Evolutionary conservation across 2,113 vertebrate species (phyloP).

Genomic region (Podarcis cretensis): DNA sequence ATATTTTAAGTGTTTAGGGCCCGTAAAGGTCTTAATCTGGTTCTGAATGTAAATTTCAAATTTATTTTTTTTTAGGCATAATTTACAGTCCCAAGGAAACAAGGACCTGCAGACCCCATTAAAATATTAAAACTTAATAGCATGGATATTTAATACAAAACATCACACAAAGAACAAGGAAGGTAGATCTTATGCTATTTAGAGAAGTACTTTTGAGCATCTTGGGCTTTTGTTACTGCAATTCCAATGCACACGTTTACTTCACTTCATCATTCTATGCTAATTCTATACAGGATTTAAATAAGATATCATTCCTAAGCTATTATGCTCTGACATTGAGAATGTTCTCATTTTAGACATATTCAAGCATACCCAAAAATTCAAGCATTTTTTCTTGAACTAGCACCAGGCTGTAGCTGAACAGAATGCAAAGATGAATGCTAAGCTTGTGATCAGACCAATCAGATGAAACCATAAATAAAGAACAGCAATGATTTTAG

Average conservation of each 20-base stretch:
- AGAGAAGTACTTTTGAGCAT: constrained; percentile 51
- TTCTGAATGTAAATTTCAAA: too few relatives aligned
- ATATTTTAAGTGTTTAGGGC: too few relatives aligned
- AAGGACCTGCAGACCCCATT: background rate
- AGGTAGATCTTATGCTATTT: constrained; percentile 50
- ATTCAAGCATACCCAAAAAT: background rate
- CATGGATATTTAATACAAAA: background rate
- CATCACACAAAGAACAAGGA: background rate
- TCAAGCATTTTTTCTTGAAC: background rate
- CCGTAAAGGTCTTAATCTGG: too few relatives aligned
- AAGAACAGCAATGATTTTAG: constrained; percentile 19
- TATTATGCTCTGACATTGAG: constrained; percentile 1
- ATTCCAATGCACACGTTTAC: constrained; percentile 21
- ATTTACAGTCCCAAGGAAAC: constrained; percentile 34
- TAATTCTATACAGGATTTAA: background rate
- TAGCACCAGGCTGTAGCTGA: background rate
- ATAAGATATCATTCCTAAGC: constrained; percentile 14
- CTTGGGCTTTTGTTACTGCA: constrained; percentile 12
- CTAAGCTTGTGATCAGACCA: background rate
- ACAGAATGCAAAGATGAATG: background rate
- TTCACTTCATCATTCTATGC: background rate
- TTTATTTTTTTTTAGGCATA: too few relatives aligned
- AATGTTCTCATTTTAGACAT: constrained; percentile 13
- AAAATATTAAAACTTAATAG: constrained; percentile 3
- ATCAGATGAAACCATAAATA: constrained; percentile 4